phyloP scores from a whole-genome alignment of 2,888 invertebrate genomes.

The Dendrolimus houi region DNA sequence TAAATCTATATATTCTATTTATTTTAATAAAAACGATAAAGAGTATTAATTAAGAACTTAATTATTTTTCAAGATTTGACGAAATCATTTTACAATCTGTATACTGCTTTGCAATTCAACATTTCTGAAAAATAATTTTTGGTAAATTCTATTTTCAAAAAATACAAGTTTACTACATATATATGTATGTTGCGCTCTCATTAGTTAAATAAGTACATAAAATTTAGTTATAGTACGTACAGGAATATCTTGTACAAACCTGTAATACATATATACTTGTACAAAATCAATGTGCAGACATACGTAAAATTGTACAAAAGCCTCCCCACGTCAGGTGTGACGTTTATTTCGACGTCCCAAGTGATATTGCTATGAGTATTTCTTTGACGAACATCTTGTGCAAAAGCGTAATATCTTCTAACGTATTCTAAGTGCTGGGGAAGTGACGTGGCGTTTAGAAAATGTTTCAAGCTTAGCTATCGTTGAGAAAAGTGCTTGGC shows the following conservation, averaged over 20 bases:
- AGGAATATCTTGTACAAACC: neutral
- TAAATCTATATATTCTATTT: no score
- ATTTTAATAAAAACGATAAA: no score
- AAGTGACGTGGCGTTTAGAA: neutral
- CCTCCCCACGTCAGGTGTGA: slow-evolving; percentile 10
- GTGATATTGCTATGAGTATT: neutral
- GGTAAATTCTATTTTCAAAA: no score
- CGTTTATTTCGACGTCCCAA: slow-evolving; percentile 7
- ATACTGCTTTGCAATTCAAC: no score
- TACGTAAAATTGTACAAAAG: slow-evolving; percentile 15
- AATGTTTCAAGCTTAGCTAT: neutral
- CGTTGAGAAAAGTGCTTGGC: neutral
- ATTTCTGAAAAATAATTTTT: no score
- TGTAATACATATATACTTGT: neutral
- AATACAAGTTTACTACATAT: no score
- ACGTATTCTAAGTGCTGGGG: neutral
- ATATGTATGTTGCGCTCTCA: neutral
- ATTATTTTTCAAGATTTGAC: no score
- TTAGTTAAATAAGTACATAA: no score
- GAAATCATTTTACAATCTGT: no score
- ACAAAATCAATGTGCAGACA: slow-evolving; percentile 5
- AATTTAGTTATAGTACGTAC: neutral
- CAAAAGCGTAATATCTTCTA: neutral
- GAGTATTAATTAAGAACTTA: no score
- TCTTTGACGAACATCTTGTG: neutral